These are phyloP conservation scores for Ypsolopha sequella DNA, from an alignment of 2,888 invertebrate species.

Conservation along the genomic window DNA sequence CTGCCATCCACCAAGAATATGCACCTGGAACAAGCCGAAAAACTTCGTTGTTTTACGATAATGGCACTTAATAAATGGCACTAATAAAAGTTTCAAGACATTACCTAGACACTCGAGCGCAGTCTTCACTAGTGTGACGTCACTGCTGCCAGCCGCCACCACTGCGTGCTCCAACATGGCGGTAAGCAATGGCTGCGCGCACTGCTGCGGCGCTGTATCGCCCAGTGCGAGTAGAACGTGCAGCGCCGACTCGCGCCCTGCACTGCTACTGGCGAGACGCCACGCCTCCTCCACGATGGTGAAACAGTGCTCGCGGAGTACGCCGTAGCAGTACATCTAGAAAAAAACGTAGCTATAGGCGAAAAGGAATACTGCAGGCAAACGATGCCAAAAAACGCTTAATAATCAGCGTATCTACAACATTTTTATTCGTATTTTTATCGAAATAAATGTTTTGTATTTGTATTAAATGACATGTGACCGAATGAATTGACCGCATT, in stretches of 20 bases:
- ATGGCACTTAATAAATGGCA: background rate
- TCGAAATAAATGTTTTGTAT: no score
- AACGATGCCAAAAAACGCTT: no score
- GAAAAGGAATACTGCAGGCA: no score
- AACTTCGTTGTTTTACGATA: background rate
- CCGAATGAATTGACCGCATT: no score
- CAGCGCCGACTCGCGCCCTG: slow-evolving; percentile 59
- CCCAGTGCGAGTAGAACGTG: slow-evolving; percentile 49
- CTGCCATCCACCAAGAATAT: slow-evolving; percentile 86
- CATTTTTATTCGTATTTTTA: no score
- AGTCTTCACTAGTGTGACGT: slow-evolving; percentile 75
- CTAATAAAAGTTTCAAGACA: slow-evolving; percentile 3
- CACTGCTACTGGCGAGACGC: slow-evolving; percentile 71
- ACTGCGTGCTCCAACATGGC: slow-evolving; percentile 35
- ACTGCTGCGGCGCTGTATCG: slow-evolving; percentile 41
- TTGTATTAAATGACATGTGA: no score
- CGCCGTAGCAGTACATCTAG: slow-evolving; percentile 87
- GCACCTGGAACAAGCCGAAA: slow-evolving; percentile 61
- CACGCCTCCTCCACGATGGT: slow-evolving; percentile 76
- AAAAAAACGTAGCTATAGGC: background rate
- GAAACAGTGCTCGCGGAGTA: slow-evolving; percentile 81
- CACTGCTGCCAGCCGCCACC: slow-evolving; percentile 47
- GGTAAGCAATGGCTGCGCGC: slow-evolving; percentile 55
- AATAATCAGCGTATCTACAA: no score
- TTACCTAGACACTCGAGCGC: slow-evolving; percentile 83